Base-by-base conservation (phyloP, 1,140 invertebrate species). In the Drosophila sp. region DNA sequence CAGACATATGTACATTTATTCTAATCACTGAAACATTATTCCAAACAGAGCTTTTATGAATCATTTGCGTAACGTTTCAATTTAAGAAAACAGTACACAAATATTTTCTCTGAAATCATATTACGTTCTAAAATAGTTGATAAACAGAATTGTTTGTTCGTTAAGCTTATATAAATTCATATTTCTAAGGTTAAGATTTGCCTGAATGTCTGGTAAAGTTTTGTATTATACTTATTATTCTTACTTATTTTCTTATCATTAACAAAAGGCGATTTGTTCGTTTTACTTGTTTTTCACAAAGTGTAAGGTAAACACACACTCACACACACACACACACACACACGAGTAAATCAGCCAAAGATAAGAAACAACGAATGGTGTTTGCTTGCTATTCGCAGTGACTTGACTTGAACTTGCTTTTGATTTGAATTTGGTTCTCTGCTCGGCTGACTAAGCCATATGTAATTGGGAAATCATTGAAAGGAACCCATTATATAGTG, bases 291-390 rank as follows among this genome's bases (percentile, higher is more conserved):
- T 10, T 56, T 62, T 66, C 30, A 58, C 11, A 74, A 70, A 70
- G 54, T 61, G 38, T 60, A 68, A 76, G 73, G 65, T 68, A 76
- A 72, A 72, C 70, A 76, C 40, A 35, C 7, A 17, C 17, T 17
- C 17, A 17, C 17, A 17, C 17, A 17, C 17, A 68, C 60, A 58
- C 35, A 25, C 44, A 27, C 10, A 27, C 25, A 50, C 4, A 73
- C 17, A 27, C 29, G 11, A 47, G 35, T 54, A 11, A 30, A 8
- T 41, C 35, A 40, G 38, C 54, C 67, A 66, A 50, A 27, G 60
- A 58, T 58, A 40, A 63, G 33, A 29, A 35, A 60, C 23, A 17
- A 17, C 17, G 17, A 17, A 17, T 17, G 17, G 17, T 17, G 17
- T 17, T 17, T 17, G 17, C 17, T 5, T 23, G 38, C 1, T 27